Base-by-base conservation (phyloP, 2,888 invertebrate genomes). In the Chymomyza procnemis region DNA sequence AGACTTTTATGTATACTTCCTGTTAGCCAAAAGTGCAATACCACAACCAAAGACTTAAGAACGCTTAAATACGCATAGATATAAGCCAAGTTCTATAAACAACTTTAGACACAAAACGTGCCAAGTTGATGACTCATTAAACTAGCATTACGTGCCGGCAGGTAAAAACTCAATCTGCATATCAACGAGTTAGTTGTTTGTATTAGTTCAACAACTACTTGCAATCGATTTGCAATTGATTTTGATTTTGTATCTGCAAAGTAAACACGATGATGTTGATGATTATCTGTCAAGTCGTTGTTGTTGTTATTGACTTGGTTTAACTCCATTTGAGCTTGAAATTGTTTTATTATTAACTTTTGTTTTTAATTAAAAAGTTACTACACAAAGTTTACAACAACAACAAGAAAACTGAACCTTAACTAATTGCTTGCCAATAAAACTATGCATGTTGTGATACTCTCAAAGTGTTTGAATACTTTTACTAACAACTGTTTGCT, bases 351-450 rank as follows among this genome's bases (percentile, higher is more conserved):
- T 41, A 41, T 18, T 19, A 18, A 50, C 50, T 50, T 19, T 50
- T 19, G 50, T 16, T 19, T 50, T 50, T 50, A 50, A 50, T 50
- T 50, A 50, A 50, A 50, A 50, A 50, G 50, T n/a, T n/a, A 50
- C 2, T 18, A 4, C 1, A 4, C 6, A 50, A 41, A 41, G 34
- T 9, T 41, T 12, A 1, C 12, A 41, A 0, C 34, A 34, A 34
- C 34, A 34, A 34, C 26, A 34, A 34, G 9, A 1, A 34, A 34
- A 1, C 9, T 9, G 2, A 4, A 12, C 12, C 9, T 34, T 34
- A 41, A 12, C 34, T 41, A 12, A 41, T 2, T 41, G 34, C 12
- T 12, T 12, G 1, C 34, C 34, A 12, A 41, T 41, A 34, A 34
- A 5, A 34, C 9, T 34, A 34, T 34, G 5, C 34, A 4, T 34